Conservation (phyloP, 92 coral and sea anemone species). For the Hydrozoanthus gracilis region DNA sequence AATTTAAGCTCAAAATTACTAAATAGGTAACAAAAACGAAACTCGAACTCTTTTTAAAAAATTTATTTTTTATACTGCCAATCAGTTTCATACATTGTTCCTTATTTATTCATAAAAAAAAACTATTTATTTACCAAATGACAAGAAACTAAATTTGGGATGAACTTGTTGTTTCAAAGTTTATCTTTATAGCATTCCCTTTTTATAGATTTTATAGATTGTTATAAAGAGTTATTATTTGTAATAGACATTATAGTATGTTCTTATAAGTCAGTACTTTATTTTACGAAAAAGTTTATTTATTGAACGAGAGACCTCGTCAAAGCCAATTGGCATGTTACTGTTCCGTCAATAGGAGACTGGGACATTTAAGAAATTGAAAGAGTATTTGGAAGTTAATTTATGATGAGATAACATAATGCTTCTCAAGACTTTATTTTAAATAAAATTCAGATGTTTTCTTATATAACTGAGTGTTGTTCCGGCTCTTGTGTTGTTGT, state of each 20-base stretch:
- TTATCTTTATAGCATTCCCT: background rate
- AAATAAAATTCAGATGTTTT: constrained; percentile 38
- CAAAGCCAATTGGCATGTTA: constrained; percentile 31
- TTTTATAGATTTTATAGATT: background rate
- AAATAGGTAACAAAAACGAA: background rate
- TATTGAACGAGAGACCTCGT: constrained; percentile 11
- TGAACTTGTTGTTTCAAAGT: background rate
- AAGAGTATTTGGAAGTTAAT: constrained; percentile 8
- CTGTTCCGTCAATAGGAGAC: background rate
- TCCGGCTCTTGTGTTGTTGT: no score
- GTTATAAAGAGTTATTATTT: constrained; percentile 8
- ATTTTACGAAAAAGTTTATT: constrained; percentile 21
- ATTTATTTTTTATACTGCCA: background rate
- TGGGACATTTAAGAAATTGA: constrained; percentile 1
- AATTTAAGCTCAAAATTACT: no score
- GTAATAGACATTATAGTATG: background rate
- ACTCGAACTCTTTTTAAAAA: background rate
- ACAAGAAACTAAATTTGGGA: background rate
- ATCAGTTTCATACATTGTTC: background rate
- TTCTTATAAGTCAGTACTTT: background rate
- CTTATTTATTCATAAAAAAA: background rate
- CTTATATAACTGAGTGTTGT: background rate
- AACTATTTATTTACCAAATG: background rate
- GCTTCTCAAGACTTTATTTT: constrained; percentile 33
- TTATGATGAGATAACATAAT: background rate